Evolutionary conservation across 2,888 invertebrate species (phyloP).

Genomic region (Venusia cambrica): DNA sequence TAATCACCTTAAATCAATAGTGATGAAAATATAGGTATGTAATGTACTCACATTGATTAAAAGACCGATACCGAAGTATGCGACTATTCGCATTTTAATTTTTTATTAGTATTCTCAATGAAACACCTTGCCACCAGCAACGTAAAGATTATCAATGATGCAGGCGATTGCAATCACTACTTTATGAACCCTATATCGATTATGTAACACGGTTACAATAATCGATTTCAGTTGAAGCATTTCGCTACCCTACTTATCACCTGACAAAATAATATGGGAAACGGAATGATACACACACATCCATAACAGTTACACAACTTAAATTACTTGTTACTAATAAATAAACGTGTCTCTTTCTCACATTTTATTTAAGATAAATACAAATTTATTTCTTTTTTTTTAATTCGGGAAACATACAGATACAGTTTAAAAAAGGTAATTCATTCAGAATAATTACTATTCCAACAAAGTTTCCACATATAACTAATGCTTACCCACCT

Average conservation of each 20-base stretch:
- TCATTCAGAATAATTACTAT: too few relatives aligned
- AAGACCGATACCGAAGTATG: constrained; percentile 17
- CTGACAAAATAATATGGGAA: constrained; percentile 7
- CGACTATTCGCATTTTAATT: constrained; percentile 28
- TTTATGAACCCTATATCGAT: constrained; percentile 41
- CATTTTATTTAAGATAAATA: too few relatives aligned
- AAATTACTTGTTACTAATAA: too few relatives aligned
- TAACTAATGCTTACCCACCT: too few relatives aligned
- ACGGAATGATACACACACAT: constrained; percentile 13
- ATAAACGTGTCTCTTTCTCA: too few relatives aligned
- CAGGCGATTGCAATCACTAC: constrained; percentile 30
- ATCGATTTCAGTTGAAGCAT: constrained; percentile 28
- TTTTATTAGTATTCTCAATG: constrained; percentile 21
- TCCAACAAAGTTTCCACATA: too few relatives aligned
- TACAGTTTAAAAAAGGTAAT: too few relatives aligned
- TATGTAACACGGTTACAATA: constrained; percentile 31
- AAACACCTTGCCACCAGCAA: constrained; percentile 30
- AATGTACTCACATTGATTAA: constrained; percentile 18
- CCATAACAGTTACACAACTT: constrained; percentile 11
- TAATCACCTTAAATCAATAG: too few relatives aligned
- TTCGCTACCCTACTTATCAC: constrained; percentile 26
- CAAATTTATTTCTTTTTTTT: too few relatives aligned
- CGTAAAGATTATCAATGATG: constrained; percentile 38
- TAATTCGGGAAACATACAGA: too few relatives aligned
- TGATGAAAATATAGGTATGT: too few relatives aligned